Evolutionary conservation across 2,888 invertebrate genomes (phyloP), one percentile per base, ranked within the genome.

Genomic region (Acanthosepion lycidas): DNA sequence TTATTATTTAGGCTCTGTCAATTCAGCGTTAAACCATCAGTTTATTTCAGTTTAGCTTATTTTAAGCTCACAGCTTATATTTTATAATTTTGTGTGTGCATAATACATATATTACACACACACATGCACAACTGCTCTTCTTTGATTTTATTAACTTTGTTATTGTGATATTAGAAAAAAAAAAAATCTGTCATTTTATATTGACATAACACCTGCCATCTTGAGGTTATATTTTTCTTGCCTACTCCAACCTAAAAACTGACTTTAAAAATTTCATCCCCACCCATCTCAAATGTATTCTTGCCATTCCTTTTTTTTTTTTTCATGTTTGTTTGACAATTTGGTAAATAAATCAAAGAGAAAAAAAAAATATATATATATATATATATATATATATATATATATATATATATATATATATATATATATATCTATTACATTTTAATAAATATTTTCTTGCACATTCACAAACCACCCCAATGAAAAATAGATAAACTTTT

Each of bases 151-250:
- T 51, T 51, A 51, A 51, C 15, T 51, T 51, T 51, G 51, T 51
- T 51, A 15, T 51, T 51, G 51, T 15, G 9, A 12, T 51, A 51
- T 51, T 51, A 6, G 28, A 9, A 78, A 78, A 78, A n/a, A 78
- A n/a, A 78, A 78, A 78, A 9, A n/a, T 9, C 12, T 78, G 9
- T 5, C 59, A 59, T 1, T 23, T 59, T 20, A 78, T 78, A 78
- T 78, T 78, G 78, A 78, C 33, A 78, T 33, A 78, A 78, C 78
- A 78, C 78, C 78, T 78, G 78, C n/a, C 78, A 78, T 78, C n/a
- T 78, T 78, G n/a, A n/a, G 78, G 78, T 78, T 78, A 78, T 78
- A 78, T 78, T 33, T 78, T 78, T 5, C n/a, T 78, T n/a, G 15
- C n/a, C n/a, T 23, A n/a, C 78, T 12, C 78, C 1, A 8, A 20